Evolutionary conservation across 2,888 invertebrate species (phyloP), one percentile per base, ranked within the genome.

Genomic region (Chrysolina haemoptera): DNA sequence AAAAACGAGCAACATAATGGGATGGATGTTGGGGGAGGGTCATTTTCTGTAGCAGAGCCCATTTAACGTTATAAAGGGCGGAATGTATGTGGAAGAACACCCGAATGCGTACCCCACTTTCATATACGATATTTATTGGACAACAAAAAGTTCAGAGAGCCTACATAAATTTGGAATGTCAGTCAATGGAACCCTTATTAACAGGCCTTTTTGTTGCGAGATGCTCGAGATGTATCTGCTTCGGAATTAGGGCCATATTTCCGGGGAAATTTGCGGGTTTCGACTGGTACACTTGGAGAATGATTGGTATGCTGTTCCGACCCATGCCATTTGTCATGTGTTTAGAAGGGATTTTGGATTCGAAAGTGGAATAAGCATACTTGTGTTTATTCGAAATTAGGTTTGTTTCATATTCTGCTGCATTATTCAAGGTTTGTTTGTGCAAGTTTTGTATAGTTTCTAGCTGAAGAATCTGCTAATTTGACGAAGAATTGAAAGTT

Each of bases 1-100:
- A 73, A 73, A 73, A 73, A 73, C 73, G 73, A 69, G 63, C 64
- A 53, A 50, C 59, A 53, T 73, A 73, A 73, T 69, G 63, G 68
- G 40, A 53, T 41, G 50, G 65, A 66, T 71, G 43, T 71, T 53
- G 63, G 41, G 27, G 27, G 71, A 59, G 59, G 59, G 59, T 59
- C 35, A 35, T 59, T 53, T 59, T 59, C 59, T 59, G 27, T 59
- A 18, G 59, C n/a, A n/a, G 22, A 27, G 59, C 14, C 35, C 59
- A 59, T 59, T 59, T 59, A 59, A 59, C 59, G 27, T 59, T 59
- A 59, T 59, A 59, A 35, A 59, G 35, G 59, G 59, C 59, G 35
- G 14, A 59, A 59, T 59, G 35, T 59, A n/a, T 59, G 16, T 27
- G 22, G 59, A 27, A n/a, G 59, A 59, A 22, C 59, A 27, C 27